Evolutionary conservation across 2,888 invertebrate species (phyloP).

Genomic region (Calameuta filiformis): DNA sequence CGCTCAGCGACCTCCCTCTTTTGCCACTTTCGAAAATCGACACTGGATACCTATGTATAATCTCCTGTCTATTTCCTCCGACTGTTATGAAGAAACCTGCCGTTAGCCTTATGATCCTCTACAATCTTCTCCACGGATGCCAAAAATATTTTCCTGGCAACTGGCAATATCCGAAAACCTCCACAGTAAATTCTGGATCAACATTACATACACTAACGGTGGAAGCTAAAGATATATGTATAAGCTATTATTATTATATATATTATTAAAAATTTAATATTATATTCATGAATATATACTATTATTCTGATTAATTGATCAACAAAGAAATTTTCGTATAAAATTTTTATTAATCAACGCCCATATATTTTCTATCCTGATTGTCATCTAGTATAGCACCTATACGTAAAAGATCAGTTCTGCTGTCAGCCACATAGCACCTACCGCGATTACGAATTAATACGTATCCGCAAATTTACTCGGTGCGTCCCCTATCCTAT

Average conservation of each 20-base stretch:
- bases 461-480: not conserved
- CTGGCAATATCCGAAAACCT: not conserved
- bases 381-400: not conserved
- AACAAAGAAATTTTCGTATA: not conserved
- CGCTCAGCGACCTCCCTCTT: not conserved
- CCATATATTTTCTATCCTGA: not conserved
- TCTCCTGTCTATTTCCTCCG: not conserved
- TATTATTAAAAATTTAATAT: not conserved
- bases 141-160: not conserved
- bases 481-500: not conserved
- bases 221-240: not conserved
- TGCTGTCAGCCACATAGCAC: not conserved
- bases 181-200: not conserved
- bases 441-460: not conserved
- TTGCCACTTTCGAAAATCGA: not conserved
- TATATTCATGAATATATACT: too few species aligned
- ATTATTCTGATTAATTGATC: not conserved
- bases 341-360: not conserved
- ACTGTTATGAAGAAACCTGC: not conserved
- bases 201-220: not conserved
- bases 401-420: not conserved
- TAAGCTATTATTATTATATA: not conserved
- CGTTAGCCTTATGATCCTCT: not conserved
- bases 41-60: not conserved
- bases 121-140: not conserved